These are phyloP conservation scores for Neodiprion pinetum DNA, from an alignment of 1,140 invertebrate genomes.

Conservation along the genomic window DNA sequence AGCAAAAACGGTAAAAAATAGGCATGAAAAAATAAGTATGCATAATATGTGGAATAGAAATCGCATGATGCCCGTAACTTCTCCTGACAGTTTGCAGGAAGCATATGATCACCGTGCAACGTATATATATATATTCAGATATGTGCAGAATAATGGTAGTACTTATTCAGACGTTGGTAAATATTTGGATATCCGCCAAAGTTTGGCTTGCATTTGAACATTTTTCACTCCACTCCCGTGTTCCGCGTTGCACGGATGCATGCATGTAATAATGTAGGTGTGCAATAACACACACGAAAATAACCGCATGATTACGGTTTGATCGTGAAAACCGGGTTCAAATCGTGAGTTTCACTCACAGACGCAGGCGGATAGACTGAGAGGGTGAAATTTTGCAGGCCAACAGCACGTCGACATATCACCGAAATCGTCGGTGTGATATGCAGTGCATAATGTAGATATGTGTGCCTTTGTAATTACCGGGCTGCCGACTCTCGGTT, in stretches of 20 bases:
- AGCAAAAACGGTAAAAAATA: too few relatives aligned
- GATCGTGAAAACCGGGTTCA: background rate
- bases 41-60: too few relatives aligned
- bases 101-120: too few relatives aligned
- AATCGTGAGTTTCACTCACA: background rate
- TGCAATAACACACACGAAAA: background rate
- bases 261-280: background rate
- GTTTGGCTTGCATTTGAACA: background rate
- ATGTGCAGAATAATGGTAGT: background rate
- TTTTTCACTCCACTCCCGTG: background rate
- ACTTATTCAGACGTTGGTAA: conserved; percentile 2
- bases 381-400: too few relatives aligned
- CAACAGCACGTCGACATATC: too few relatives aligned
- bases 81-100: too few relatives aligned
- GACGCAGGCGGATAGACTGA: too few relatives aligned
- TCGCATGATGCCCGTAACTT: too few relatives aligned
- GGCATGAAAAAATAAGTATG: too few relatives aligned
- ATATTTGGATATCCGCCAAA: background rate
- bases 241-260: background rate
- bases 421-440: too few relatives aligned
- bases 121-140: too few relatives aligned
- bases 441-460: too few relatives aligned
- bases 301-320: background rate
- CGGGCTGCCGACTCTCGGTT: background rate
- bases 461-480: conserved; percentile 2